These are phyloP conservation scores for Psittacula cyanocephala DNA, from an alignment of 2,113 vertebrate genomes.

Conservation along the genomic window DNA sequence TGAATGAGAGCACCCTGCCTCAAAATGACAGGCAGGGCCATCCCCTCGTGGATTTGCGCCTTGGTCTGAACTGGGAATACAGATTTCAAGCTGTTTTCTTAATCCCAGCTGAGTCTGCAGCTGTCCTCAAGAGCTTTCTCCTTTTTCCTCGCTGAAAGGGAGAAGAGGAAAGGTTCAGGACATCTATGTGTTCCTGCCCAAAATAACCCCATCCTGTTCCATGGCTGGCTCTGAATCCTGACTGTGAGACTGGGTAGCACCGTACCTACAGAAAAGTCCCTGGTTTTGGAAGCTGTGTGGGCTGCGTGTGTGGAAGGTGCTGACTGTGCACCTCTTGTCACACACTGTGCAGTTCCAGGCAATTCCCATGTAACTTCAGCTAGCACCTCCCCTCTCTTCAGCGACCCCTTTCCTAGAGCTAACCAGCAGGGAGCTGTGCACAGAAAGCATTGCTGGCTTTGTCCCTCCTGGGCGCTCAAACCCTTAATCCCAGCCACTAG, in stretches of 20 bases:
- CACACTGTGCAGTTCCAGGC: not conserved
- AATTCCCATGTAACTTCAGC: not conserved
- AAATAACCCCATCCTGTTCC: not conserved
- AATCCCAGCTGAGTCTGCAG: not conserved
- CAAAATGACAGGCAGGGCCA: not conserved
- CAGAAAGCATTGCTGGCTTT: not conserved
- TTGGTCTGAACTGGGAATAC: not conserved
- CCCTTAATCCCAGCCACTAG: not conserved
- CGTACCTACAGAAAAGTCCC: fast-evolving
- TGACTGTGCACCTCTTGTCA: not conserved
- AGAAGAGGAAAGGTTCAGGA: not conserved
- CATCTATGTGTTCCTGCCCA: not conserved
- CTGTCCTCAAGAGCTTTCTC: not conserved
- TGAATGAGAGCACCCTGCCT: not conserved
- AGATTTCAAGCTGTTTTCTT: not conserved
- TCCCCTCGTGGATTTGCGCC: not conserved
- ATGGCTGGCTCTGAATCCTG: not conserved
- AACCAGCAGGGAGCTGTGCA: fast-evolving
- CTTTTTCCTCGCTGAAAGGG: not conserved
- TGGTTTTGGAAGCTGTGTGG: not conserved
- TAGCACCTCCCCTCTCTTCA: not conserved
- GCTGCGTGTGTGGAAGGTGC: not conserved
- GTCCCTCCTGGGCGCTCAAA: not conserved
- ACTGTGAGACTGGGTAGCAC: fast-evolving
- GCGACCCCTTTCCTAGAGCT: not conserved